Evolutionary conservation across 1,140 invertebrate genomes (phyloP).

Genomic region (Gonioctena quinquepunctata): DNA sequence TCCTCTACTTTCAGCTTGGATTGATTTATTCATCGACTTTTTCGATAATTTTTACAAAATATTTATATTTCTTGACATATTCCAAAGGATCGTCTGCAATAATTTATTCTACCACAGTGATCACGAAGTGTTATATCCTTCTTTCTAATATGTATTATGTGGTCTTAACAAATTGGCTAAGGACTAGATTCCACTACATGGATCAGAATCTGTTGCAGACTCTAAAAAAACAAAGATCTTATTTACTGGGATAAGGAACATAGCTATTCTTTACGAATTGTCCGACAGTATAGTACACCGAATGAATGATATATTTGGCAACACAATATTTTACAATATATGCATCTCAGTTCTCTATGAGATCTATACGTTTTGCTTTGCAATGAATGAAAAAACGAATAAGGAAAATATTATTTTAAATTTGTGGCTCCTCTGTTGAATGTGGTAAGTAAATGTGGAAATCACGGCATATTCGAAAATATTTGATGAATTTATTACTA

Average conservation of each 20-base stretch:
- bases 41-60: background rate
- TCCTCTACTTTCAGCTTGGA: background rate
- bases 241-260: background rate
- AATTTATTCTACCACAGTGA: background rate
- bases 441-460: background rate
- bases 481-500: no score
- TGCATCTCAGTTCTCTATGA: background rate
- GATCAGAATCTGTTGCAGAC: background rate
- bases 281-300: background rate
- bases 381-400: no score
- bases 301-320: background rate
- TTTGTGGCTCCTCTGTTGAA: no score
- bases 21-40: background rate
- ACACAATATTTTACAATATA: background rate
- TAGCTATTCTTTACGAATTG: background rate
- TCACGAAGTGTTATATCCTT: background rate
- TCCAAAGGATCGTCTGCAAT: background rate
- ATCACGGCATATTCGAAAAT: no score
- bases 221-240: background rate
- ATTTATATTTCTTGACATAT: background rate
- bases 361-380: background rate
- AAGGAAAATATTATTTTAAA: no score
- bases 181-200: background rate
- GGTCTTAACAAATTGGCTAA: background rate
- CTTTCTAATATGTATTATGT: background rate